Evolutionary conservation across 2,797 vertebrate genomes (phyloP).

Genomic region (Pangasius mekongensis): DNA sequence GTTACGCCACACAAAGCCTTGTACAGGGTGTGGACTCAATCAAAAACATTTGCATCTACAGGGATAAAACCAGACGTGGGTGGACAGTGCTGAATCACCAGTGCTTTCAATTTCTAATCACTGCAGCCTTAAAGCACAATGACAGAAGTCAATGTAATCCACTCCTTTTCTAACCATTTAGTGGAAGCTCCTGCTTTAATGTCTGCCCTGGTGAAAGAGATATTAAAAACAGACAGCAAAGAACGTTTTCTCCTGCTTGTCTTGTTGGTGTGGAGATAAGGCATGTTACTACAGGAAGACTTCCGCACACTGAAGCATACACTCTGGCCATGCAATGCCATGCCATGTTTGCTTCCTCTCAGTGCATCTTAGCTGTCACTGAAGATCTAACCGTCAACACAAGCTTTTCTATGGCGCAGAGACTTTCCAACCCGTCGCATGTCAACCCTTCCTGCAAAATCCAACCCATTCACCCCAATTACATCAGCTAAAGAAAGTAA

Average conservation of each 20-base stretch:
- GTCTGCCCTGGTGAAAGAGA: constrained; percentile 20
- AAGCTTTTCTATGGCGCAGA: not conserved
- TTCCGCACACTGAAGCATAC: constrained; percentile 25
- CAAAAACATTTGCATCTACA: constrained; percentile 51
- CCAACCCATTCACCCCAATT: not conserved
- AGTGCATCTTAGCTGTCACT: not conserved
- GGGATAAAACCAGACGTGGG: constrained; percentile 43
- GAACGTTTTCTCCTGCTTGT: constrained; percentile 21
- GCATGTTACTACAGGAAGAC: constrained; percentile 62
- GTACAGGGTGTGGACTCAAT: constrained; percentile 45
- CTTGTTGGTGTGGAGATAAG: constrained; percentile 52
- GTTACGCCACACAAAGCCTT: constrained; percentile 30
- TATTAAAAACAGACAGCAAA: constrained; percentile 20
- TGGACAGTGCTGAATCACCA: constrained; percentile 44
- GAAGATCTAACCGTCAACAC: not conserved
- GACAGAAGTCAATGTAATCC: constrained; percentile 36
- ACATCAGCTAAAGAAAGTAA: not conserved
- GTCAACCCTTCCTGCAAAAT: not conserved
- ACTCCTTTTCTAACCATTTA: not conserved
- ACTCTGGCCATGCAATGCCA: constrained; percentile 11
- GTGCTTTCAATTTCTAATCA: constrained; percentile 39
- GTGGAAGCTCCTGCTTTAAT: constrained; percentile 2
- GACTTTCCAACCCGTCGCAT: not conserved
- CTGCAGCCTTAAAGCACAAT: constrained; percentile 8
- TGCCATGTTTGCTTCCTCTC: constrained; percentile 17